phyloP scores from a whole-genome alignment of 2,797 vertebrate species.

The Crypturellus tataupa region DNA sequence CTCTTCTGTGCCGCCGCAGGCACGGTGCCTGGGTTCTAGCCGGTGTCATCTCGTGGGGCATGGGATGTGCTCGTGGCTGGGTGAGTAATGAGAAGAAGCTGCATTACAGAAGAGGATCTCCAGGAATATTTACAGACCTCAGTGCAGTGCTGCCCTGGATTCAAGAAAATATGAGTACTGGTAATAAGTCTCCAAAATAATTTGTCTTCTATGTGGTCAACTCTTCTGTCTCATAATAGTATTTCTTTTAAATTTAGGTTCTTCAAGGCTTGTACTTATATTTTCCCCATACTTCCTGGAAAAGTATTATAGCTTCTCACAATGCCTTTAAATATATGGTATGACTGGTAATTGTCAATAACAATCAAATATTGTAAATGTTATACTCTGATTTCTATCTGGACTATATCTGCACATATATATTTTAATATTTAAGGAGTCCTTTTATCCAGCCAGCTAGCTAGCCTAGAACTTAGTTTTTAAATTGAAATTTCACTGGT shows the following conservation, averaged over 20 bases:
- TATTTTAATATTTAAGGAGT: not conserved
- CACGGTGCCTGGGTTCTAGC: constrained; percentile 82
- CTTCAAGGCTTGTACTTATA: not conserved
- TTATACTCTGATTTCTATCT: not conserved
- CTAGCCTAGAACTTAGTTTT: not conserved
- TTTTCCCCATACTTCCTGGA: not conserved
- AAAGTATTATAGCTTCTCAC: not conserved
- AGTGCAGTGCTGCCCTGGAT: constrained; percentile 87
- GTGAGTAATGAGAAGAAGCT: constrained; percentile 77
- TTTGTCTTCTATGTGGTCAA: not conserved
- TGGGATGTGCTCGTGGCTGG: constrained; percentile 90
- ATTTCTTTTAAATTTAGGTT: not conserved
- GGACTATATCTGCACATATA: too few species aligned
- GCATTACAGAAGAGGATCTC: constrained; percentile 83
- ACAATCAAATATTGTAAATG: not conserved
- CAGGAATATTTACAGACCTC: constrained; percentile 90
- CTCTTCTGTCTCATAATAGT: not conserved
- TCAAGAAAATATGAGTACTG: constrained; percentile 77
- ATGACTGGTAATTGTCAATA: not conserved
- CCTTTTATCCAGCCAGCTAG: not conserved
- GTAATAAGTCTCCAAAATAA: constrained; percentile 55
- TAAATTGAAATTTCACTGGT: not conserved
- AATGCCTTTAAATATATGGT: not conserved
- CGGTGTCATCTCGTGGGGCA: constrained; percentile 91
- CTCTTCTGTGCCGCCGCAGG: constrained; percentile 85